Evolutionary conservation across 2,113 vertebrate species (phyloP), one percentile per base, ranked within the genome.

Genomic region (Percina caprodes): DNA sequence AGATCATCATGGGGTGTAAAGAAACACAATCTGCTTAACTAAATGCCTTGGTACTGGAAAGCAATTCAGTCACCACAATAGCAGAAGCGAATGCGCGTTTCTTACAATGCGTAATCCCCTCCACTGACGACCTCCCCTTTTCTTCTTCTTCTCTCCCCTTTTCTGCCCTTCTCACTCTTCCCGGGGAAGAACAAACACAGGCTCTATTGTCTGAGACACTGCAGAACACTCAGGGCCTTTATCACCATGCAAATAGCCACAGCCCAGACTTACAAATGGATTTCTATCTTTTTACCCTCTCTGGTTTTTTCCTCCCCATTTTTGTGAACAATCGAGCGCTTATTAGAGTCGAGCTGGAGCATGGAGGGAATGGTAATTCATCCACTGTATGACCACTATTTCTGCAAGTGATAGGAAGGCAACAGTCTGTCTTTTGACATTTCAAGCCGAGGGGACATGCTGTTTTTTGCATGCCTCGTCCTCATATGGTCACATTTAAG

Each of bases 121-220:
- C 35, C 69, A 80, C 83, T 77, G 81, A 87, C 80, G 67, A 89
- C 91, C 90, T 86, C 92, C 82, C 84, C 93, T 90, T 80, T 89
- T 89, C 88, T 89, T 62, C 80, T 80, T 74, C 83, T 89, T 55
- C 96, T 94, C 95, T 92, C 65, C 78, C 80, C 63, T 60, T 76
- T 88, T 86, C 87, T 84, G 84, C 84, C 85, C 88, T 87, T 75
- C 69, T 90, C 81, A 89, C 92, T 91, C 92, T 93, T 93, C 89
- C 93, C 83, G 90, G 88, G 86, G 92, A 94, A 94, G 94, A 96
- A 93, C 67, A 95, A 96, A 99, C 97, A 99, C 95, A 95, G 95
- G 91, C 88, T 86, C 95, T 96, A 97, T 98, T 99, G 97, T 99
- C 93, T 75, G 79, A 85, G 95, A 87, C 89, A 80, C 89, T 92